Percentiles rank a stretch among this genome's conserved stretches.
Evolutionary conservation across 2,888 invertebrate genomes (phyloP).

Genomic region (Hypercompe scribonia): DNA sequence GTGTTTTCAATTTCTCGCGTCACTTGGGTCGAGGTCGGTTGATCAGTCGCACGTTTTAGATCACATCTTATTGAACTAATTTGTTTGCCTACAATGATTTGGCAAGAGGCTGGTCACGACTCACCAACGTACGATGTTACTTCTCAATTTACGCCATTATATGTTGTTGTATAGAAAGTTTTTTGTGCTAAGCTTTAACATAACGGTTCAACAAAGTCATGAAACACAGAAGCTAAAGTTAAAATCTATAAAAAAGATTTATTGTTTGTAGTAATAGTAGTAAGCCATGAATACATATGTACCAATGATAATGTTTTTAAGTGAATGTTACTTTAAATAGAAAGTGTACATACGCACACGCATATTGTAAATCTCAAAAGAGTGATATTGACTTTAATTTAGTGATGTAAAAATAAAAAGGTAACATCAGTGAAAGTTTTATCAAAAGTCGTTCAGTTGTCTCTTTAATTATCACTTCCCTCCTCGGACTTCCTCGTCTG

Average conservation of each 20-base stretch:
- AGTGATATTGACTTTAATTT: conserved; percentile 16
- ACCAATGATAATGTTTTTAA: neutral
- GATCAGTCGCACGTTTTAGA: conserved; percentile 37
- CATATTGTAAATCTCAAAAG: conserved; percentile 13
- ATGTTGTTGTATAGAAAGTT: conserved; percentile 40
- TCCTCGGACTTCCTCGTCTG: conserved; percentile 26
- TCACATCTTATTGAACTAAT: conserved; percentile 32
- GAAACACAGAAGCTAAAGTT: neutral
- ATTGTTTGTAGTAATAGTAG: neutral
- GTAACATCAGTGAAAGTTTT: conserved; percentile 33
- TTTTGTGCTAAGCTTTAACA: conserved; percentile 10
- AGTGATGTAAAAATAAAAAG: conserved; percentile 18
- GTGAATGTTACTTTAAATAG: conserved; percentile 10
- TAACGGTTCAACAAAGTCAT: conserved; percentile 3
- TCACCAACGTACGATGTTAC: conserved; percentile 23
- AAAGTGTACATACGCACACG: conserved; percentile 4
- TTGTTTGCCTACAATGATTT: conserved; percentile 36
- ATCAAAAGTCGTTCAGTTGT: conserved; percentile 39
- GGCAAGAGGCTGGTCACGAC: conserved; percentile 35
- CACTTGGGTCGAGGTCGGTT: conserved; percentile 44
- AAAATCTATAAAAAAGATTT: neutral
- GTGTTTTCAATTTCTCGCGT: conserved; percentile 56
- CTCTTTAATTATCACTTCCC: conserved; percentile 28
- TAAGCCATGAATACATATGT: neutral
- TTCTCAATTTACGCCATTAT: conserved; percentile 33